phyloP scores from a whole-genome alignment of 92 coral and sea anemone species.

The Phenganax subtilis region DNA sequence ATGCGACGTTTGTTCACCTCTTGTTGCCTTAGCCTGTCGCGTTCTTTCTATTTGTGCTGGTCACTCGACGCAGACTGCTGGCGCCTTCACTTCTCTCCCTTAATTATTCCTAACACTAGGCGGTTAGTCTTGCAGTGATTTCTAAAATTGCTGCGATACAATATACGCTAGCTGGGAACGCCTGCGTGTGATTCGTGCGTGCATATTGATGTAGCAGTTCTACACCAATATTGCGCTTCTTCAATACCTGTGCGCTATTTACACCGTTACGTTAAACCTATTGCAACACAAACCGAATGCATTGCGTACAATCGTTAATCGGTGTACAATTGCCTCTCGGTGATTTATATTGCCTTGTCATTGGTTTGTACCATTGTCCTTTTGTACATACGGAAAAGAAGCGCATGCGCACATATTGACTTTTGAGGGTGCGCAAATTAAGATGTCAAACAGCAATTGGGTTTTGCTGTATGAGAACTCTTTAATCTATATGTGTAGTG shows the following conservation, averaged over 20 bases:
- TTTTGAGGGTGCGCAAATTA: too few species aligned
- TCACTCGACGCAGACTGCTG: constrained; percentile 27
- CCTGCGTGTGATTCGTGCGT: neutral
- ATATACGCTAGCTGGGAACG: too few species aligned
- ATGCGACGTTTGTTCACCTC: constrained; percentile 28
- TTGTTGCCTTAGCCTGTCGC: constrained; percentile 31
- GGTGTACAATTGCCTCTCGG: too few species aligned
- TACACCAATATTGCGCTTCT: neutral
- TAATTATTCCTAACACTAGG: constrained; percentile 37
- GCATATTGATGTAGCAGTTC: neutral
- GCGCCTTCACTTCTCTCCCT: constrained; percentile 19
- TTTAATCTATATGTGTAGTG: too few species aligned
- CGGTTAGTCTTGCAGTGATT: constrained; percentile 24
- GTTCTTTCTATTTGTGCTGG: constrained; percentile 32
- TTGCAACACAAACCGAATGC: neutral
- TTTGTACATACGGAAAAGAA: too few species aligned
- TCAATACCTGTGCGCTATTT: neutral
- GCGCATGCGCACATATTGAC: too few species aligned
- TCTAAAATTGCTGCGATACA: neutral
- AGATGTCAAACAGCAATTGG: too few species aligned
- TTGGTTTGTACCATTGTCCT: too few species aligned
- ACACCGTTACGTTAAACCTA: neutral
- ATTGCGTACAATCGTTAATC: too few species aligned
- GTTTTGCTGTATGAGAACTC: too few species aligned
- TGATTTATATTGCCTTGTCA: too few species aligned